phyloP scores from a whole-genome alignment of 2,113 vertebrate genomes.

The Bettongia penicillata region DNA sequence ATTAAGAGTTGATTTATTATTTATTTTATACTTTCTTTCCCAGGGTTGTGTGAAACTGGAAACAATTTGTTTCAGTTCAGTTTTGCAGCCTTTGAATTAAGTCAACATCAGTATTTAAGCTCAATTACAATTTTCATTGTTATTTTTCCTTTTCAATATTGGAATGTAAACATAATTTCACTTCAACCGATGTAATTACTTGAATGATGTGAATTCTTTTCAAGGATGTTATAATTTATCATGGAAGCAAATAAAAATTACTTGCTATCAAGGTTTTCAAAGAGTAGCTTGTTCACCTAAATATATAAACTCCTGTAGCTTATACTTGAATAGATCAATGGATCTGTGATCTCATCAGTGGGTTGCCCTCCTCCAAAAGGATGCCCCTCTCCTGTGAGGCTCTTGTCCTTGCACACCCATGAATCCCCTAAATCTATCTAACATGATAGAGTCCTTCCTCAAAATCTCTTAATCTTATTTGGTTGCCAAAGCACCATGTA shows the following conservation, averaged over 20 bases:
- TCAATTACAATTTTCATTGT: not conserved
- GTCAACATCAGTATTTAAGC: not conserved
- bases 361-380: not conserved
- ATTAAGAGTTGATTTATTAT: slow-evolving; percentile 46
- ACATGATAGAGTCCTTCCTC: not conserved
- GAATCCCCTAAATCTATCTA: not conserved
- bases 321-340: not conserved
- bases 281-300: not conserved
- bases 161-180: not conserved
- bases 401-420: not conserved
- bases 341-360: not conserved
- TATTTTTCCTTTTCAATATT: not conserved
- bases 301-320: not conserved
- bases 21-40: not conserved
- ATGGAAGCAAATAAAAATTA: not conserved
- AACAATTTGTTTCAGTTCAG: not conserved
- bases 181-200: not conserved
- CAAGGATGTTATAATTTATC: not conserved
- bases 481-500: not conserved
- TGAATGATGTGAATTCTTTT: not conserved
- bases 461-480: not conserved
- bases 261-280: not conserved
- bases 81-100: not conserved
- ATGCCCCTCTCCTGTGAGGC: not conserved
- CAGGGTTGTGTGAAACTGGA: slow-evolving; percentile 2